Percentiles rank a stretch among this genome's conserved stretches.
phyloP scores from a whole-genome alignment of 2,113 vertebrate species.

The Asarcornis scutulata region DNA sequence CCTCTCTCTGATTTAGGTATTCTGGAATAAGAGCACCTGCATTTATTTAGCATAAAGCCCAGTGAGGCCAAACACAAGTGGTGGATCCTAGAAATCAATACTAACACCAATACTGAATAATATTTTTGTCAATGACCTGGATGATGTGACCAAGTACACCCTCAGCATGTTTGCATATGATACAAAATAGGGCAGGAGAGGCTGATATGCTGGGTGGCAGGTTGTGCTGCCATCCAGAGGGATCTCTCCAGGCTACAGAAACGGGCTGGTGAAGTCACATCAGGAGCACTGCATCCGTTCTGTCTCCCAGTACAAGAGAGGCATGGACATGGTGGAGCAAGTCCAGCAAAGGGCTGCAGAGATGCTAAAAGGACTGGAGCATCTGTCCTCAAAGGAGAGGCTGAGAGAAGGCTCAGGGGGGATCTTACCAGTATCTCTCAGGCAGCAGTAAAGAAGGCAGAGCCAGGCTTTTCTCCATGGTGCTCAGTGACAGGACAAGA shows the following conservation, averaged over 20 bases:
- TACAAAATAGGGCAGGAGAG: not conserved
- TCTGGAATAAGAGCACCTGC: not conserved
- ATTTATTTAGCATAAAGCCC: not conserved
- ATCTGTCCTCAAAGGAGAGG: not conserved
- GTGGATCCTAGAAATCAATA: not conserved
- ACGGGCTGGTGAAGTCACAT: not conserved
- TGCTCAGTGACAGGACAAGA: not conserved
- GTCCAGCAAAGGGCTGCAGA: not conserved
- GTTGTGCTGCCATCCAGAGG: not conserved
- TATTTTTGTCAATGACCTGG: not conserved
- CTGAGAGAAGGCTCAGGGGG: not conserved
- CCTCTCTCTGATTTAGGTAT: not conserved
- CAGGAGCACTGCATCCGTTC: not conserved
- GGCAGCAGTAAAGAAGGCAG: not conserved
- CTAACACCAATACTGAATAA: not conserved
- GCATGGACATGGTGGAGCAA: not conserved
- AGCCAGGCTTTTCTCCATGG: not conserved
- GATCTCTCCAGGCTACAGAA: not conserved
- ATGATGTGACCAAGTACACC: not conserved
- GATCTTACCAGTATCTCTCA: not conserved
- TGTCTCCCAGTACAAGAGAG: not conserved
- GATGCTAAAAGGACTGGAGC: not conserved
- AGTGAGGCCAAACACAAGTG: not conserved
- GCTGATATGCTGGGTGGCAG: not conserved
- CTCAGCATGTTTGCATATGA: not conserved